A percentile compares a stretch with the other conserved stretches of the same genome.
Conservation (phyloP, 2,888 invertebrate species). For the Aproaerema taeniolella region DNA sequence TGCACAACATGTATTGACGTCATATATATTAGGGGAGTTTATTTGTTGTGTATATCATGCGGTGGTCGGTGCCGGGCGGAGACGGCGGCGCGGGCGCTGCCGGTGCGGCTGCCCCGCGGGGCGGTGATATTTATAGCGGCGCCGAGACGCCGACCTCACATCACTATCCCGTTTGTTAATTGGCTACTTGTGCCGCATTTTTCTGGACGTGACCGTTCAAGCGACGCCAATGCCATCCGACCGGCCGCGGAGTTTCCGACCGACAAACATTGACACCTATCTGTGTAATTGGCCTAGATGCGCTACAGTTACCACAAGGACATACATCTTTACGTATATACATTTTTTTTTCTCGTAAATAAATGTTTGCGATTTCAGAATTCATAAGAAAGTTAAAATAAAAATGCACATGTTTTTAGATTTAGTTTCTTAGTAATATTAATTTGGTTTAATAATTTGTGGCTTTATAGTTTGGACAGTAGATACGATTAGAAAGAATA, state of each 20-base stretch:
- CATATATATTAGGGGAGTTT: too few species aligned
- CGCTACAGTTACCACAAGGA: slow-evolving; percentile 43
- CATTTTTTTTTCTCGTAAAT: too few species aligned
- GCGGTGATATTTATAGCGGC: slow-evolving; percentile 64
- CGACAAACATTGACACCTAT: slow-evolving; percentile 72
- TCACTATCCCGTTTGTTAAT: slow-evolving; percentile 68
- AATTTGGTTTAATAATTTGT: too few species aligned
- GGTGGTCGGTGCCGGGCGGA: slow-evolving; percentile 37
- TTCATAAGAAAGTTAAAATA: too few species aligned
- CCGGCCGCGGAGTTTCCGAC: slow-evolving; percentile 49
- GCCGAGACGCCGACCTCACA: slow-evolving; percentile 61
- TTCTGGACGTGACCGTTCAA: slow-evolving; percentile 62
- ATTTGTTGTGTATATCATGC: slow-evolving; percentile 37
- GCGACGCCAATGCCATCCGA: slow-evolving; percentile 58
- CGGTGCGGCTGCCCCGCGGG: slow-evolving; percentile 18
- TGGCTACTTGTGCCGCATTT: slow-evolving; percentile 70
- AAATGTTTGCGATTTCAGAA: too few species aligned
- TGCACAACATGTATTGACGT: too few species aligned
- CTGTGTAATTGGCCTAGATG: slow-evolving; percentile 60
- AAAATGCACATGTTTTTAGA: too few species aligned
- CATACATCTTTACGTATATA: too few species aligned
- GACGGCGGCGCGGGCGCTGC: slow-evolving; percentile 45
- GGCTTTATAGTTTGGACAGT: too few species aligned
- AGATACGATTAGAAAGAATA: too few species aligned
- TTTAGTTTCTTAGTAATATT: too few species aligned